Conservation (phyloP, 2,797 vertebrate species). For the Sebastes matsubarae region DNA sequence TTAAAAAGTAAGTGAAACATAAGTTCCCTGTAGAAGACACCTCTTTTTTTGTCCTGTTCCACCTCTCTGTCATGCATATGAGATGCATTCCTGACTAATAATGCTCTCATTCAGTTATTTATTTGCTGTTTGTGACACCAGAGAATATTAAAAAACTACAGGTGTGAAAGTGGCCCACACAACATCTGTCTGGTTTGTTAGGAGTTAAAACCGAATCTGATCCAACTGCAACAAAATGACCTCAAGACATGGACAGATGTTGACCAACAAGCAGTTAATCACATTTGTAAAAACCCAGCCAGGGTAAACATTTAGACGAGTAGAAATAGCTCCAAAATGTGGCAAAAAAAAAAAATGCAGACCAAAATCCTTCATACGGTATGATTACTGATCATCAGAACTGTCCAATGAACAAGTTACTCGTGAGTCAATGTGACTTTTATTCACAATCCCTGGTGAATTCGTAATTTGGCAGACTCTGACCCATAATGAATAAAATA, state of each 20-base stretch:
- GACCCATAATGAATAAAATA: neutral
- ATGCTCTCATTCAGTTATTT: neutral
- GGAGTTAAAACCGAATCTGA: neutral
- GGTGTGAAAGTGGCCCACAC: neutral
- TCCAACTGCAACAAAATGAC: neutral
- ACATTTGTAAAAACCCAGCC: neutral
- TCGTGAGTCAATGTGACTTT: neutral
- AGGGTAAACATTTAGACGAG: slow-evolving; percentile 1
- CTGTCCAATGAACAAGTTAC: neutral
- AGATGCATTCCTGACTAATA: neutral
- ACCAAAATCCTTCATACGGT: neutral
- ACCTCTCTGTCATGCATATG: too few relatives aligned
- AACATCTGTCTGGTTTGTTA: neutral
- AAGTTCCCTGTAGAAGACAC: neutral
- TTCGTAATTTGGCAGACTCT: neutral
- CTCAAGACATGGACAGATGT: neutral
- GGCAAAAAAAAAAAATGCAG: neutral
- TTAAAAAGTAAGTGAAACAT: neutral
- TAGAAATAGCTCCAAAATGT: neutral
- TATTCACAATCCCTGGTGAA: neutral
- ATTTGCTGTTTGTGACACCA: neutral
- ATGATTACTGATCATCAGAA: neutral
- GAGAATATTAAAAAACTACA: neutral
- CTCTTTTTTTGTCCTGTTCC: too few relatives aligned
- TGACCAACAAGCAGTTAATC: neutral